Evolutionary conservation across 2,797 vertebrate species (phyloP).

Genomic region (Onychomys leucogaster): DNA sequence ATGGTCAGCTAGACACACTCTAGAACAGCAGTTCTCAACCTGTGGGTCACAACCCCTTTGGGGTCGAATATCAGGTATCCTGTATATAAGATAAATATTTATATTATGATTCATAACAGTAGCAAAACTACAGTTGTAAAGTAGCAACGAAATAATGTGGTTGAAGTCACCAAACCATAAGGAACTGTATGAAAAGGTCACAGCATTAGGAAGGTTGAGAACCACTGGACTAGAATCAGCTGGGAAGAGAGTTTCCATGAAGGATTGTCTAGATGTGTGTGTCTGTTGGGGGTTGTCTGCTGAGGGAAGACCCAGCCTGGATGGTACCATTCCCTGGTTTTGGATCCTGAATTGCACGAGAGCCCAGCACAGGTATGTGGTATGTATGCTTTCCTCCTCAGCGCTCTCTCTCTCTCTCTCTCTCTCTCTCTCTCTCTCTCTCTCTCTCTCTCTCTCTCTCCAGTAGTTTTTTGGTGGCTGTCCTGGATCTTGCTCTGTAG

Average conservation of each 20-base stretch:
- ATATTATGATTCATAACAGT: not conserved
- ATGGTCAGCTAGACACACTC: not conserved
- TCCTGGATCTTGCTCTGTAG: too few relatives aligned
- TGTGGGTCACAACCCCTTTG: not conserved
- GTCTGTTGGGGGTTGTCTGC: not conserved
- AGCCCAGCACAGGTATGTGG: not conserved
- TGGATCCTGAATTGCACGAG: not conserved
- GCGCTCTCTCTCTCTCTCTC: too few relatives aligned
- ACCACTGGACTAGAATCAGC: not conserved
- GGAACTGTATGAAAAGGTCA: not conserved
- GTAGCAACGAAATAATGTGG: not conserved
- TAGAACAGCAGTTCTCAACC: not conserved
- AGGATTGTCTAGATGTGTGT: not conserved
- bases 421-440: too few relatives aligned
- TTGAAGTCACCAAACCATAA: not conserved
- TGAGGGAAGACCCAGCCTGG: not conserved
- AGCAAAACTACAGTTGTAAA: not conserved
- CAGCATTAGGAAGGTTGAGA: not conserved
- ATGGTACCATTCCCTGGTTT: too few relatives aligned
- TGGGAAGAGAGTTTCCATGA: not conserved
- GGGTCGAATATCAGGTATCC: not conserved
- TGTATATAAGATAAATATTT: not conserved
- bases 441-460: too few relatives aligned
- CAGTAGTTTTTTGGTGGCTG: too few relatives aligned
- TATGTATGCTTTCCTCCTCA: not conserved